Evolutionary conservation across 1,140 invertebrate genomes (phyloP).

Genomic region (Platyura marginata): DNA sequence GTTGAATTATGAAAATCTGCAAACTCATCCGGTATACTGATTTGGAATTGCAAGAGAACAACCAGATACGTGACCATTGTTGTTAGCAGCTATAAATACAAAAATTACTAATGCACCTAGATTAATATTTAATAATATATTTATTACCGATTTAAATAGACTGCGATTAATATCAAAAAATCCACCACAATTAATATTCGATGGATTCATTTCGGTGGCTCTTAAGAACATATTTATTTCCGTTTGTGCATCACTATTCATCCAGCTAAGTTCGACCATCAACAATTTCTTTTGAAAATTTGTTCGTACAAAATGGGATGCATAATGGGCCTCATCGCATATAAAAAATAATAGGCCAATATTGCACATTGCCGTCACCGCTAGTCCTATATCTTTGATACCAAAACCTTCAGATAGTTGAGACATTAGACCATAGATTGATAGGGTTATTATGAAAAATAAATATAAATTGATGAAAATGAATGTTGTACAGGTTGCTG

Average conservation of each 20-base stretch:
- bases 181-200: slow-evolving; percentile 42
- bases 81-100: slow-evolving; percentile 31
- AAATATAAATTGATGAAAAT: slow-evolving; percentile 42
- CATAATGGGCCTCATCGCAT: slow-evolving; percentile 45
- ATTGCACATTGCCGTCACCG: slow-evolving; percentile 38
- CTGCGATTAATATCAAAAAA: slow-evolving; percentile 47
- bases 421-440: slow-evolving; percentile 44
- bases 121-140: no score
- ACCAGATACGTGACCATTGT: slow-evolving; percentile 53
- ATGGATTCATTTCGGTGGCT: slow-evolving; percentile 49
- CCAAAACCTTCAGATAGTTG: slow-evolving; percentile 45
- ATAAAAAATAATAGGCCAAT: slow-evolving; percentile 41
- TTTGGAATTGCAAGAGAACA: slow-evolving; percentile 47
- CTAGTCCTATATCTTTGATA: slow-evolving; percentile 41
- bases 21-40: slow-evolving; percentile 38
- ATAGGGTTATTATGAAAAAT: slow-evolving; percentile 44
- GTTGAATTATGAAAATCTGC: neutral
- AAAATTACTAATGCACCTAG: no score
- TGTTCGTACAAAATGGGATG: slow-evolving; percentile 38
- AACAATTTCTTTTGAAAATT: slow-evolving; percentile 49
- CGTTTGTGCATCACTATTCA: slow-evolving; percentile 34
- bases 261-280: slow-evolving; percentile 45
- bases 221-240: slow-evolving; percentile 49
- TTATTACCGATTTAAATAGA: slow-evolving; percentile 41
- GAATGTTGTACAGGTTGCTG: slow-evolving; percentile 38